A percentile compares a stretch with the other conserved stretches of the same genome.
phyloP scores from a whole-genome alignment of 2,888 invertebrate genomes.

The Crepidodera aurea region DNA sequence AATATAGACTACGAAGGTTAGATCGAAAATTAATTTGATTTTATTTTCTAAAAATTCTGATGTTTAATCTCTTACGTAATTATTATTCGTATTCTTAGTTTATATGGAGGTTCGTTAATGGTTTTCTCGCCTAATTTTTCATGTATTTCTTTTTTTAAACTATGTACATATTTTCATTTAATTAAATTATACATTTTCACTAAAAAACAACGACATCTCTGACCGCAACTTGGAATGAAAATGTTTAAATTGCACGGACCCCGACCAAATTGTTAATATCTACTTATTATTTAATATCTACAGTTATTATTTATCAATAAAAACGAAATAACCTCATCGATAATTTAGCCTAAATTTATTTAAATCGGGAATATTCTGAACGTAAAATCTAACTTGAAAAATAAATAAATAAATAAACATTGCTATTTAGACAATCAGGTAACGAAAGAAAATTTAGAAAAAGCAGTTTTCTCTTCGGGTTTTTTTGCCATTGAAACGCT shows the following conservation, averaged over 20 bases:
- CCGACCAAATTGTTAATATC: constrained; percentile 50
- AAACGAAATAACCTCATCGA: constrained; percentile 5
- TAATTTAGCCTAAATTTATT: constrained; percentile 4
- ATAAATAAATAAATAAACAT: not conserved
- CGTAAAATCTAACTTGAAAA: not conserved
- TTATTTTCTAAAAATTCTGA: too few species aligned
- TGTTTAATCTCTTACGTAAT: too few species aligned
- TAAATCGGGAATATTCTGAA: not conserved
- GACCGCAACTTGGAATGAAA: constrained; percentile 27
- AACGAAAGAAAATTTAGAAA: not conserved
- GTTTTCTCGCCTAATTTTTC: too few species aligned
- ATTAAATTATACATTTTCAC: not conserved
- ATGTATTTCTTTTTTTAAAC: too few species aligned
- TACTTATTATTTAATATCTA: constrained; percentile 41
- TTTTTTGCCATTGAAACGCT: not conserved
- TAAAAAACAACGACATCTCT: not conserved
- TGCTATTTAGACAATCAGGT: not conserved
- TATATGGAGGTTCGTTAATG: too few species aligned
- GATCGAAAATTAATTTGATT: too few species aligned
- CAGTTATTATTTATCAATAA: constrained; percentile 30
- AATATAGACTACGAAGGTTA: too few species aligned
- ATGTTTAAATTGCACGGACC: constrained; percentile 52
- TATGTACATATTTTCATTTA: not conserved
- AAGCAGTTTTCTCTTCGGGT: not conserved
- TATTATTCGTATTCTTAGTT: too few species aligned